Evolutionary conservation across 1,140 invertebrate genomes (phyloP).

Genomic region (Olivierus martensii): DNA sequence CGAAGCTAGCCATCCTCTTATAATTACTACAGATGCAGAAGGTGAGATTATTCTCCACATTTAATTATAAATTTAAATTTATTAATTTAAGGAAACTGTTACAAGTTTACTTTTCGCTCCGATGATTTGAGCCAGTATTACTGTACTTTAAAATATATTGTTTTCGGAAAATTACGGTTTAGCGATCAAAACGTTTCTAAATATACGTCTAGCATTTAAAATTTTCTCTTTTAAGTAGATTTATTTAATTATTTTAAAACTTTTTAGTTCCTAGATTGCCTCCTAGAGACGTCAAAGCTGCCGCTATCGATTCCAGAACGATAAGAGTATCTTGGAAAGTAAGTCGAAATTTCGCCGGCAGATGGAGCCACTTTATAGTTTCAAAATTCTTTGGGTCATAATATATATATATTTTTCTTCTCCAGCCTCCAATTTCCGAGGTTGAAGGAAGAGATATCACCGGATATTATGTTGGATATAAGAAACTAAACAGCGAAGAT

Average conservation of each 20-base stretch:
- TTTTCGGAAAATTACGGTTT: background rate
- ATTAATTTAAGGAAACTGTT: too few species aligned
- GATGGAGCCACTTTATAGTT: background rate
- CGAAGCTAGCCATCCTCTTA: conserved; percentile 65
- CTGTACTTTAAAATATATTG: conserved; percentile 1
- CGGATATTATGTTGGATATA: conserved; percentile 89
- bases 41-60: conserved; percentile 28
- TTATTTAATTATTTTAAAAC: background rate
- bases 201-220: too few species aligned
- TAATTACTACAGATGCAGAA: conserved; percentile 68
- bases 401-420: conserved; percentile 10
- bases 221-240: too few species aligned
- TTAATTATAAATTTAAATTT: conserved; percentile 5
- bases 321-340: conserved; percentile 16
- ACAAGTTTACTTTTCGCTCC: background rate
- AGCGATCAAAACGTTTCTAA: too few species aligned
- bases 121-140: background rate
- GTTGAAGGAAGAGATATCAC: conserved; percentile 81
- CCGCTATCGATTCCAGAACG: conserved; percentile 11
- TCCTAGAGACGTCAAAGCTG: conserved; percentile 13
- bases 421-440: conserved; percentile 57
- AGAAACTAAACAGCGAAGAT: conserved; percentile 27
- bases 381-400: background rate
- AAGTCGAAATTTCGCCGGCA: background rate
- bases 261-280: conserved; percentile 14